Evolutionary conservation across 92 coral and sea anemone species (phyloP), one percentile per base, ranked within the genome.

Genomic region (Micromussa lordhowensis): DNA sequence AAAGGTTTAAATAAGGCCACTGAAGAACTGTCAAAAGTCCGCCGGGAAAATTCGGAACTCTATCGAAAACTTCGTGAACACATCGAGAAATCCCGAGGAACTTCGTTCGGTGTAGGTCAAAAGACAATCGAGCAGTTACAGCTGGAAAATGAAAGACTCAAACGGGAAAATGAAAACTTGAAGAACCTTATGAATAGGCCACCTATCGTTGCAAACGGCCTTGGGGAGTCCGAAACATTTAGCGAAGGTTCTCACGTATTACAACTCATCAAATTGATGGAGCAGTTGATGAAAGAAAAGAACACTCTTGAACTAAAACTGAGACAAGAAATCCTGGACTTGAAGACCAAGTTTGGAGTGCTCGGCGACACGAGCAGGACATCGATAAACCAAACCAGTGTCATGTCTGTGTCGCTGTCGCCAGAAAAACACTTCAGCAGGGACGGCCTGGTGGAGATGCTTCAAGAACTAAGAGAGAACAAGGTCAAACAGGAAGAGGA

Each of bases 241-340:
- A 84, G 76, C 38, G 91, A 86, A 86, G 82, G 94, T 31, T 68
- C 95, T 1, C 92, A 95, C 51, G 95, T 93, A 40, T 68, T 88
- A 30, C 94, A 93, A 87, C 94, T 95, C 74, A 90, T 95, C 59
- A 94, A 93, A 82, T 80, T 95, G 63, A 95, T 95, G 98, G 98
- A 95, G 68, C 95, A 95, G 72, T 91, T 95, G 58, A 92, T 95
- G 98, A 88, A 69, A 66, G 98, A 95, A 88, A 95, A 90, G 82
- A 95, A 92, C 81, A 81, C 81, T 30, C 91, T 95, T 14, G 98
- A 95, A 78, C 78, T 94, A 69, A 95, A 95, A 83, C 80, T 95
- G 66, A 88, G 98, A 63, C 91, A 95, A 73, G 98, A 95, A 86
- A 93, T 95, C n/a, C 78, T 92, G 22, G 95, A 93, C 22, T 85